Evolutionary conservation across 2,113 vertebrate species (phyloP).

Genomic region (Platysternon megacephalum): DNA sequence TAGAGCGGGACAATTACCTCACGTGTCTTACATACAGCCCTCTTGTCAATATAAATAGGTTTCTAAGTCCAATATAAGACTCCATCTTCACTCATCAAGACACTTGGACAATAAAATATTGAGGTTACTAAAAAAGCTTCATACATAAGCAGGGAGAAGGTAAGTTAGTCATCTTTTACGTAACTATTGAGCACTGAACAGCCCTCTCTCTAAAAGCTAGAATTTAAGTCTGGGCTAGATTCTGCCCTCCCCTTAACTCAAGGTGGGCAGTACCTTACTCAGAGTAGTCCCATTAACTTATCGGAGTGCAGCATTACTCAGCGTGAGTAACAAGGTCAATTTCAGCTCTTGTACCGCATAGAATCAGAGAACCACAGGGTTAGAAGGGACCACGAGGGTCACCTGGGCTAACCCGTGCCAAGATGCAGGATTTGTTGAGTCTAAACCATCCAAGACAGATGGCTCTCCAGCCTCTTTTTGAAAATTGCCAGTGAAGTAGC

Average conservation of each 20-base stretch:
- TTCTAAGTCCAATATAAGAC: background rate
- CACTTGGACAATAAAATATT: background rate
- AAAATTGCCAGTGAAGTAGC: too few species aligned
- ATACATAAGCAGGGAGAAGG: background rate
- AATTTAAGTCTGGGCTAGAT: background rate
- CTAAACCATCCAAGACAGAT: too few species aligned
- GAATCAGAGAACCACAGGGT: too few species aligned
- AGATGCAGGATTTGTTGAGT: too few species aligned
- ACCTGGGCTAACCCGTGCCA: too few species aligned
- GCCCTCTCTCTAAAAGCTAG: background rate
- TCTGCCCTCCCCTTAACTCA: fast-evolving
- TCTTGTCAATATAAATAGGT: background rate
- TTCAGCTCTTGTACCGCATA: background rate
- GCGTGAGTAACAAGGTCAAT: background rate
- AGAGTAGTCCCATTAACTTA: background rate
- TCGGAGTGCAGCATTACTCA: fast-evolving
- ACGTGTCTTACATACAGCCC: too few species aligned
- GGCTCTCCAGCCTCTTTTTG: too few species aligned
- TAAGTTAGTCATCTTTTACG: background rate
- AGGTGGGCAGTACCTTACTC: background rate
- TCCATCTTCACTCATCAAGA: background rate
- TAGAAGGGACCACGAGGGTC: too few species aligned
- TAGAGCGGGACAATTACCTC: too few species aligned
- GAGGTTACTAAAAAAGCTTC: background rate
- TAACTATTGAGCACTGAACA: background rate